Conservation (phyloP, 1,140 invertebrate genomes). For the Sarcophaga peregrina region DNA sequence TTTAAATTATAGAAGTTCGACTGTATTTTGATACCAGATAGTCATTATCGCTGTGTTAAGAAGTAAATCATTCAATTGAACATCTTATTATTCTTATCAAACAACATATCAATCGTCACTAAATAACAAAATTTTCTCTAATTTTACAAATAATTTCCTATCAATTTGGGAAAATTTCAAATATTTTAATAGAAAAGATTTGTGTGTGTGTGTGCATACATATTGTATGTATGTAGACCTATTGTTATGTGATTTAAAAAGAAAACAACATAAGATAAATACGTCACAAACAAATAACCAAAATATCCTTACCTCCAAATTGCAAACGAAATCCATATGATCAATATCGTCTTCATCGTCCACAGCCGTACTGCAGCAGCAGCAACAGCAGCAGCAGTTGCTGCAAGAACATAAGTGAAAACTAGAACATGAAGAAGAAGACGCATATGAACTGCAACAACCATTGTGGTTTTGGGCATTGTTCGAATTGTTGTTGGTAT, state of each 20-base stretch:
- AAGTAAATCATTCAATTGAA: too few relatives aligned
- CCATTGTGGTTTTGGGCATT: slow-evolving; percentile 8
- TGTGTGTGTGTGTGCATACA: neutral
- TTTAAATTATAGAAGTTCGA: too few relatives aligned
- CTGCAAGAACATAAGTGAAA: slow-evolving; percentile 16
- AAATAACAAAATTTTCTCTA: too few relatives aligned
- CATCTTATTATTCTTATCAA: too few relatives aligned
- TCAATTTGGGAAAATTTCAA: neutral
- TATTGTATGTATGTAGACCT: neutral
- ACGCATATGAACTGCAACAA: neutral
- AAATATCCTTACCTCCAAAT: slow-evolving; percentile 63
- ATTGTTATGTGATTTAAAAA: neutral
- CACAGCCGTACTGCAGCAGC: too few relatives aligned
- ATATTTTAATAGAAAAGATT: slow-evolving; percentile 23
- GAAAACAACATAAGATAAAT: slow-evolving; percentile 20
- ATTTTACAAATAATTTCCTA: too few relatives aligned
- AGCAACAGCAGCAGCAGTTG: neutral
- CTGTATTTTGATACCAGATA: too few relatives aligned
- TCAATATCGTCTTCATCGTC: slow-evolving; percentile 1
- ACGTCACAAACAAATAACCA: neutral
- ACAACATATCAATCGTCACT: too few relatives aligned
- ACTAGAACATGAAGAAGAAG: slow-evolving; percentile 1
- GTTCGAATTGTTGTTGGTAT: slow-evolving; percentile 44
- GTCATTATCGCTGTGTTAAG: too few relatives aligned
- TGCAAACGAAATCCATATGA: slow-evolving; percentile 56